Base-by-base conservation (phyloP, 2,888 invertebrate genomes). In the Hedya salicella region DNA sequence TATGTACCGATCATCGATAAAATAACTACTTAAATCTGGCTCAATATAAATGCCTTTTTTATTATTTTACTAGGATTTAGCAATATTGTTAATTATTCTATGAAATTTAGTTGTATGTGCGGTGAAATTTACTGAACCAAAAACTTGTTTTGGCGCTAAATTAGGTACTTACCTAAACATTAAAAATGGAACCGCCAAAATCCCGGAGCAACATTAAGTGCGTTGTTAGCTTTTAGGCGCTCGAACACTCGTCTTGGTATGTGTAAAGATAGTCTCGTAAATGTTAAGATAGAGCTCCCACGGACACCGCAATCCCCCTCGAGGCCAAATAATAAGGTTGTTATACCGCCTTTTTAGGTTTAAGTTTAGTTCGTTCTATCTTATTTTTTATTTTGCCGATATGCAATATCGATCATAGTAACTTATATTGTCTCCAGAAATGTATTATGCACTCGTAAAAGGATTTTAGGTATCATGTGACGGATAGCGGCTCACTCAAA, bases 291-390 rank as follows among this genome's bases (percentile, higher is more conserved):
- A 50, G 39, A 52, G 42, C 54, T 48, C 57, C 61, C 39, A 16
- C 39, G 62, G 25, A 68, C 48, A 74, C 73, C 71, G 73, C 74
- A 73, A 76, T 75, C 75, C 77, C 74, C 73, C 72, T 75, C 71
- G 78, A 82, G 81, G 80, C 83, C 83, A 83, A 83, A 83, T 67
- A 81, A 78, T 78, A 75, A 79, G 78, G 79, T 82, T 83, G 76
- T 79, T 76, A 76, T 79, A 76, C 84, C 83, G 81, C 84, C 82
- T 83, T 79, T 81, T 83, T 85, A 81, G 79, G 79, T 70, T 73
- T 81, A 83, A 81, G 78, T 73, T 78, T 72, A 75, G 74, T 75
- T 71, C 71, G 71, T 73, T 77, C 54, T 69, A 70, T 72, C 59
- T 64, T 19, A 66, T 36, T 62, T 62, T 42, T 40, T 59, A 53